These are phyloP conservation scores for Lepilemur ruficaudatus DNA, from an alignment of 2,797 vertebrate genomes.

Conservation along the genomic window DNA sequence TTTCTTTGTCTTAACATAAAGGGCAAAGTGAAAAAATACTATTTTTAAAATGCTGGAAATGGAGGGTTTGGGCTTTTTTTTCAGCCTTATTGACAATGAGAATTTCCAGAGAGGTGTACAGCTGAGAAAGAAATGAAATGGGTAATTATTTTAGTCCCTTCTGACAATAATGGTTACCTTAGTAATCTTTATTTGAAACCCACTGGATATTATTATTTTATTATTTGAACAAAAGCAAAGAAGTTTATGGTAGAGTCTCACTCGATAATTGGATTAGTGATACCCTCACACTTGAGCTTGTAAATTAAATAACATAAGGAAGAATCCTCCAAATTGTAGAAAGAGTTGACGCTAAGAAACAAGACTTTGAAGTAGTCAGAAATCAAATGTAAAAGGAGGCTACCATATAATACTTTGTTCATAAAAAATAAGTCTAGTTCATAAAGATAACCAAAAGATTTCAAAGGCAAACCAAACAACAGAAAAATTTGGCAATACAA, in stretches of 20 bases:
- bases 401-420: neutral
- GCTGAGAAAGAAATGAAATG: neutral
- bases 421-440: neutral
- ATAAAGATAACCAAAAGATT: neutral
- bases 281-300: neutral
- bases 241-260: neutral
- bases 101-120: neutral
- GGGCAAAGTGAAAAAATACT: neutral
- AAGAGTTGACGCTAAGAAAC: neutral
- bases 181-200: constrained; percentile 13
- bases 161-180: neutral
- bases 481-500: neutral
- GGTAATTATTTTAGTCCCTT: neutral
- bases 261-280: neutral
- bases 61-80: neutral
- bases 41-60: neutral
- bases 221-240: neutral
- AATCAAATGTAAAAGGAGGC: neutral
- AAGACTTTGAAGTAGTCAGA: neutral
- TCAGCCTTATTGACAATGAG: neutral
- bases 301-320: constrained; percentile 14
- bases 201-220: neutral
- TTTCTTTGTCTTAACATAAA: neutral
- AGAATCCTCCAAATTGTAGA: neutral
- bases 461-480: constrained; percentile 11